Conservation (phyloP, 2,113 vertebrate genomes). For the Amia ocellicauda region DNA sequence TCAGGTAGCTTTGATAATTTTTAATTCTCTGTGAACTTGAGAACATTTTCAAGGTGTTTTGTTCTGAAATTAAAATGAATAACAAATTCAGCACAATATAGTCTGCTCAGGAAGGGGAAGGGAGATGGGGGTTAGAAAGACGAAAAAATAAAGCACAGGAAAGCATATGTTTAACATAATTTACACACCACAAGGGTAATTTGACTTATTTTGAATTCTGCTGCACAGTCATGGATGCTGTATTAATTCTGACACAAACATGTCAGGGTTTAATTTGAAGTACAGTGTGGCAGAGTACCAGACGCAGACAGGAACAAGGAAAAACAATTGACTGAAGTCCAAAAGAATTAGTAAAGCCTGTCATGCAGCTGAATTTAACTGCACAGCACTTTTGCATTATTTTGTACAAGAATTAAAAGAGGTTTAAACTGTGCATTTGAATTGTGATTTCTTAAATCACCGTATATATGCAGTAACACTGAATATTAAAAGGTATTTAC, state of each 20-base stretch:
- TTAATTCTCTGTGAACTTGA: too few species aligned
- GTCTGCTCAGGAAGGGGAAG: neutral
- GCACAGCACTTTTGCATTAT: conserved; percentile 22
- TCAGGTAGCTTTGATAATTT: too few species aligned
- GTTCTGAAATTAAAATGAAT: too few species aligned
- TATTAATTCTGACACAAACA: conserved; percentile 20
- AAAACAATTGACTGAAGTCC: conserved; percentile 19
- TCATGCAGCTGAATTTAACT: conserved; percentile 15
- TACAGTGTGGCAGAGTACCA: neutral
- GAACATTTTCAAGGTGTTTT: too few species aligned
- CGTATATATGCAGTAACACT: conserved; percentile 41
- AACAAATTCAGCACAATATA: too few species aligned
- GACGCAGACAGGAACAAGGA: neutral
- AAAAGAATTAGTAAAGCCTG: conserved; percentile 25
- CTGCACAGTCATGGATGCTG: neutral
- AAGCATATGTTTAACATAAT: neutral
- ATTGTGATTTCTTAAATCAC: conserved; percentile 47
- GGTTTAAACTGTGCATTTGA: conserved; percentile 43
- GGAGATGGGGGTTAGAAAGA: conserved; percentile 14
- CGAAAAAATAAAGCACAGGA: neutral
- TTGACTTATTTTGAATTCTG: conserved; percentile 4
- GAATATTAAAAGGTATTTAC: too few species aligned
- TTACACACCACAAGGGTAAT: neutral
- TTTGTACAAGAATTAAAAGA: conserved; percentile 33
- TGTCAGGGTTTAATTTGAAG: conserved; percentile 4